Evolutionary conservation across 2,113 vertebrate species (phyloP), one percentile per base, ranked within the genome.

Genomic region (Hypanus sabinus): DNA sequence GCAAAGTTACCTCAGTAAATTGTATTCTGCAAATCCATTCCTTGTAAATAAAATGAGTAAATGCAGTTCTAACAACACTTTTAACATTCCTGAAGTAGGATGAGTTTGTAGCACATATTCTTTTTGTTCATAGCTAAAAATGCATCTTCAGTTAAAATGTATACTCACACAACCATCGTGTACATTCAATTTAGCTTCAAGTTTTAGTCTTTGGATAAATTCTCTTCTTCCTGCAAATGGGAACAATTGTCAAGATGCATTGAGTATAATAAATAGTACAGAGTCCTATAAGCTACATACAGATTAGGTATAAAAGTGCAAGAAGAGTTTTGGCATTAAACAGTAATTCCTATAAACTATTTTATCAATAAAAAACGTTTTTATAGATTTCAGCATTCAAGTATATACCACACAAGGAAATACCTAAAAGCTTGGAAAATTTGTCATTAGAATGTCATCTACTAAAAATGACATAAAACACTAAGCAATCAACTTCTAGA

Each of bases 131-230:
- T 6, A 46, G 16, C 80, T 87, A 87, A 62, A 87, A 57, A 70
- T 70, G 18, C 22, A 60, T 33, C 3, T 65, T 80, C 36, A 27
- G 4, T 33, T 30, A 62, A 93, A 0, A 60, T n/a, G 30, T 14
- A 95, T 94, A 99, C 99, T 99, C 97, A 99, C 98, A 96, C 99
- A 99, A 97, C 98, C 99, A 97, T 99, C 98, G 27, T 99, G 98
- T 65, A 99, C 98, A 96, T 97, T 99, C 95, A 99, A 96, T 3
- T 98, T 98, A 94, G 98, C 97, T 97, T 99, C 99, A 96, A 99
- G 98, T 97, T 99, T 99, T 96, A 99, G 97, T 96, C 98, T 98
- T 97, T 99, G 99, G 96, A 99, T 98, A 96, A 99, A 99, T 95
- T 99, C 99, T 98, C 97, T 99, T 97, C 99, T 98, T 95, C 98